Conservation (phyloP, 2,888 invertebrate species). For the Caenorhabditis becei region DNA sequence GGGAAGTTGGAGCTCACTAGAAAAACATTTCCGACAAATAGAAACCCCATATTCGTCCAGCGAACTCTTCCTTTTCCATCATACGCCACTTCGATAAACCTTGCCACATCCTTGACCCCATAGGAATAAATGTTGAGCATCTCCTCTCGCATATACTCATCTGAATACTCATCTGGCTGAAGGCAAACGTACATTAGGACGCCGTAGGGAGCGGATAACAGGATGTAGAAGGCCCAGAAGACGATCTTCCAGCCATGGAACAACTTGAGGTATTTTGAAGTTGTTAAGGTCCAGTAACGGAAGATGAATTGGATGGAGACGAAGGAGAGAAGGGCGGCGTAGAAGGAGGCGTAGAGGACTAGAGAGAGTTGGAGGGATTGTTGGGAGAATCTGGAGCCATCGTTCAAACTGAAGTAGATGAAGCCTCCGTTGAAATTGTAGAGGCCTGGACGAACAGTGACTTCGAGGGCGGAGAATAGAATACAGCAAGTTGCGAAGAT, state of each 20-base stretch:
- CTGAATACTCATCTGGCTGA: conserved; percentile 17
- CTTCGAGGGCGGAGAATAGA: conserved; percentile 25
- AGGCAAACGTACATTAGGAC: background rate
- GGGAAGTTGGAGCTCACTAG: background rate
- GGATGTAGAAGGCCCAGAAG: conserved; percentile 14
- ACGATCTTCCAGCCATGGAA: conserved; percentile 21
- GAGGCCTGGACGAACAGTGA: conserved; percentile 15
- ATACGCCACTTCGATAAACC: background rate
- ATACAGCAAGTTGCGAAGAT: background rate
- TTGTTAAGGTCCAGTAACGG: conserved; percentile 23
- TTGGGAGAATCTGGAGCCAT: background rate
- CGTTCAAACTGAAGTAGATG: conserved; percentile 24
- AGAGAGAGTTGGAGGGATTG: conserved; percentile 20
- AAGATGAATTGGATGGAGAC: conserved; percentile 25
- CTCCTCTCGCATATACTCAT: conserved; percentile 15
- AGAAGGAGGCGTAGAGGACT: conserved; percentile 17
- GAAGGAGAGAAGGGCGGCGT: conserved; percentile 14
- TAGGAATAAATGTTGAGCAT: background rate
- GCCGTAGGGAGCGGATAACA: background rate
- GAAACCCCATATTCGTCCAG: background rate
- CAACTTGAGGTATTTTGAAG: background rate
- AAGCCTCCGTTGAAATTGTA: conserved; percentile 33
- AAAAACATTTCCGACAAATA: background rate
- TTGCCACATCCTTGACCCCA: background rate
- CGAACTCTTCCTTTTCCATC: background rate